These are phyloP conservation scores for Dipus sagitta DNA, from an alignment of 2,797 vertebrate species.

Conservation along the genomic window DNA sequence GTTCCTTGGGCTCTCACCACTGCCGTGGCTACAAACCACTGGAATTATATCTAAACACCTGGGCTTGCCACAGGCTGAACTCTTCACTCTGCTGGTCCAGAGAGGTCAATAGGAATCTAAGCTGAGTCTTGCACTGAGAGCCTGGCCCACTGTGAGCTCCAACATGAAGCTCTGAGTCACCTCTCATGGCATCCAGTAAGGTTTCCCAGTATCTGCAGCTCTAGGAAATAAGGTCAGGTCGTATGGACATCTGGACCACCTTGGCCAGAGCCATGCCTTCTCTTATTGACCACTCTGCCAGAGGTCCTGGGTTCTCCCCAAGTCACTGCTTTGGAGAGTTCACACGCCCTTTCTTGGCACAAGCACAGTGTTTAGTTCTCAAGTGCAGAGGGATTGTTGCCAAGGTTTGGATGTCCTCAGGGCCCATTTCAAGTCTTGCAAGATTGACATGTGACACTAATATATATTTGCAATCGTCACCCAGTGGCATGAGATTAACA, in stretches of 20 bases:
- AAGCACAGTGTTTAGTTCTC: background rate
- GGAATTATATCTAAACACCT: background rate
- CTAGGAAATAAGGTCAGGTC: background rate
- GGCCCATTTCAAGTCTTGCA: background rate
- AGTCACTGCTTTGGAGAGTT: background rate
- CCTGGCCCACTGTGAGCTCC: background rate
- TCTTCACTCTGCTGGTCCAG: background rate
- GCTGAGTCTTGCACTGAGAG: background rate
- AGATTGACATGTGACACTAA: background rate
- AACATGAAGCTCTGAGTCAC: background rate
- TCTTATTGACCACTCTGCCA: background rate
- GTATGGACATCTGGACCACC: no score
- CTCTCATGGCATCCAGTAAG: background rate
- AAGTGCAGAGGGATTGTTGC: background rate
- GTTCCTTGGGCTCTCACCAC: background rate
- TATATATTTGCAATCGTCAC: background rate
- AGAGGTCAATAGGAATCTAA: background rate
- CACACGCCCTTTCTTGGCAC: background rate
- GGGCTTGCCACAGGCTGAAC: background rate
- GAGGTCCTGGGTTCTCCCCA: background rate
- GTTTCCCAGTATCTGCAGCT: background rate
- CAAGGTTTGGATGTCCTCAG: background rate
- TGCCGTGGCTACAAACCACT: fast-evolving
- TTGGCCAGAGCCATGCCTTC: fast-evolving
- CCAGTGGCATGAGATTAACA: background rate